phyloP scores from a whole-genome alignment of 1,140 invertebrate genomes.

The Helicoverpa armigera region DNA sequence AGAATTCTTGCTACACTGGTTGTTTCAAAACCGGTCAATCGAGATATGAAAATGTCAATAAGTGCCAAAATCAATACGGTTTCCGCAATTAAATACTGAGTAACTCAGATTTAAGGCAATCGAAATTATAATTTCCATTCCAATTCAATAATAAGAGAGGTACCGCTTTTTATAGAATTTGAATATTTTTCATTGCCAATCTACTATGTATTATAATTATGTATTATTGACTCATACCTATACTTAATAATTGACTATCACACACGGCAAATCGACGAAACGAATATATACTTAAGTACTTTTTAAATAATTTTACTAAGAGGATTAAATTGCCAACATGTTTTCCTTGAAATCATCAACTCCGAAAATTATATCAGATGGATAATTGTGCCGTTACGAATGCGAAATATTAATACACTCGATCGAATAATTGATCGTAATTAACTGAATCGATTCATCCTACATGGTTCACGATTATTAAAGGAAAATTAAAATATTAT shows the following conservation, averaged over 20 bases:
- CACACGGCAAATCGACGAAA: no score
- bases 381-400: neutral
- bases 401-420: neutral
- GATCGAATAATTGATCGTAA: neutral
- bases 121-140: no score
- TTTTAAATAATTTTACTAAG: neutral
- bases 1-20: conserved; percentile 20
- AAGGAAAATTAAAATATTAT: neutral
- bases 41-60: conserved; percentile 43
- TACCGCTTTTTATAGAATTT: no score
- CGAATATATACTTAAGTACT: no score
- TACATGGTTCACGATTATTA: neutral
- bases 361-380: neutral
- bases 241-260: no score
- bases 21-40: conserved; percentile 21
- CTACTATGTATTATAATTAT: no score
- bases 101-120: neutral
- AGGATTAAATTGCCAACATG: neutral
- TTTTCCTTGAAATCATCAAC: neutral
- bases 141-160: no score
- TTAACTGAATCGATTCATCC: neutral
- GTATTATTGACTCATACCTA: no score
- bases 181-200: no score
- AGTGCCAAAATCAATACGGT: conserved; percentile 38
- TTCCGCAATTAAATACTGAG: conserved; percentile 29